Base-by-base conservation (phyloP, 37 sponge, comb jelly and placozoan species). In the Dysidea cf. avara region DNA sequence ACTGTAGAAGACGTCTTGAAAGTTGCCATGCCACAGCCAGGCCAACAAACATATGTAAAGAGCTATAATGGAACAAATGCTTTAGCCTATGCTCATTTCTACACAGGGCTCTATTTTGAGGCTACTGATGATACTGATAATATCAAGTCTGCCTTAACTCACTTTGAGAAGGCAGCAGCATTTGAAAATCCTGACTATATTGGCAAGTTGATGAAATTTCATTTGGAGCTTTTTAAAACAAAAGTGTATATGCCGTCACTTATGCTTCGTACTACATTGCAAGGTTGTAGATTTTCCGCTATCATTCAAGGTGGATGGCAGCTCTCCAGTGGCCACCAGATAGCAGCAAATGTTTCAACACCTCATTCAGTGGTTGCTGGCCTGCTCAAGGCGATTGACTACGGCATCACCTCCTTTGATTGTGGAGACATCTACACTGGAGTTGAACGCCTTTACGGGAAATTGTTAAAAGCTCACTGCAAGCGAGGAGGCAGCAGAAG, bases 341-440 rank as follows among this genome's bases (percentile, higher is more conserved):
- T 26, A 5, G 5, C 64, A 26, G 46, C 46, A 12, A 12, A 5
- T 12, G 7, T 9, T 12, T 5, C 7, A 9, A 9, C 5, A 5
- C 5, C 46, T 12, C 46, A 43, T 5, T 43, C 46, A 43, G 58
- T 56, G 9, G 46, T 43, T 5, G 9, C 46, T 12, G 46, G 46
- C 46, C 56, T 86, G 35, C 53, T 79, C 59, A 16, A 58, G 59
- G 69, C 68, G 18, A 4, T 39, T 13, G 70, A 73, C 56, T 36
- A 22, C 21, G 86, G 86, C 21, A 72, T 86, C 0, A 35, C 73
- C 7, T 9, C 75, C 6, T 74, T 86, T 21, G 87, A 86, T 57
- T 86, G 81, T 80, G 87, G 81, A 0, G 87, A 86, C 51, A 86
- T 86, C 61, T 86, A 86, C 65, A 69, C 81, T n/a, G 87, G 87